Evolutionary conservation across 1,140 invertebrate species (phyloP), one percentile per base, ranked within the genome.

Genomic region (Littorina saxatilis): DNA sequence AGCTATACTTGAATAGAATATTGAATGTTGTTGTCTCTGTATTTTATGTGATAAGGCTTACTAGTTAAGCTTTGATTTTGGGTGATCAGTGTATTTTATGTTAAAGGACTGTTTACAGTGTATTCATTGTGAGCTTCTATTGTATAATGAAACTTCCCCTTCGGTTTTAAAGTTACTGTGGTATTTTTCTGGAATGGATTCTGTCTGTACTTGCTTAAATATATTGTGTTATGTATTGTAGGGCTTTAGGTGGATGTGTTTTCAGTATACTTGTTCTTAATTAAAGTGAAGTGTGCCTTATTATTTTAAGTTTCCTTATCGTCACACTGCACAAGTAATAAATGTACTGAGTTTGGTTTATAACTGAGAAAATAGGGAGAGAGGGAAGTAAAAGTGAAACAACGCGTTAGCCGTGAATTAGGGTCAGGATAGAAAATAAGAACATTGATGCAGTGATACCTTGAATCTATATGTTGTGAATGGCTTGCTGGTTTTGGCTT

Each of bases 171-270:
- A 61, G 76, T 63, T 78, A 78, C 55, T 78, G 76, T 78, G 50
- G 55, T n/a, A n/a, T n/a, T 58, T 43, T 78, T 78, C 76, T 66
- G 76, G 76, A 78, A 78, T 78, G 76, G 29, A 78, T 61, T 78
- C 43, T 78, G 55, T 78, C 76, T 78, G 76, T 58, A 32, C 39
- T 39, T 78, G 76, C 76, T 78, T 76, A 55, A 78, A 78, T 78
- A 73, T 73, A 73, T 73, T 73, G 76, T 78, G 76, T 78, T 78
- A 66, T 55, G 35, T 78, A 78, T 78, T 32, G 75, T 63, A 78
- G 76, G 76, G 76, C 76, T 78, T 78, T 78, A 78, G 76, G 58
- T 78, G 76, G 55, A 66, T 78, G 76, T 78, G 55, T 78, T 77
- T n/a, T 78, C 50, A 77, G 35, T 55, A 40, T 78, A 43, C 27